Evolutionary conservation across 2,888 invertebrate genomes (phyloP).

Genomic region (Chaetogeoica ovagalla): DNA sequence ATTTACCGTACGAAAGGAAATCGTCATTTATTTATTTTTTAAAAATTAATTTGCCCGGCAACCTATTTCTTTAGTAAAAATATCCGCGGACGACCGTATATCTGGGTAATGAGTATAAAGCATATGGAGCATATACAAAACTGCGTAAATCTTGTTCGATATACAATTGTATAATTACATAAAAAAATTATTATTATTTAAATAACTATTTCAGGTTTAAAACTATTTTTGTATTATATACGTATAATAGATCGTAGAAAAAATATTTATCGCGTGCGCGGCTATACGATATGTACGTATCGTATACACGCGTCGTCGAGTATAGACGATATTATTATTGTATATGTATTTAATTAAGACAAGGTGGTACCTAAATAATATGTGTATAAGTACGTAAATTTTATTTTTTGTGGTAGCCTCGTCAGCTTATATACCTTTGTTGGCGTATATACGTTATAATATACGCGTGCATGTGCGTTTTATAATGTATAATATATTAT

Average conservation of each 20-base stretch:
- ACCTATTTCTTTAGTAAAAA: too few species aligned
- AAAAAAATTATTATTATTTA: background rate
- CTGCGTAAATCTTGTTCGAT: background rate
- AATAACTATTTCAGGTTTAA: background rate
- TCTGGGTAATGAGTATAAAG: background rate
- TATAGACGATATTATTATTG: background rate
- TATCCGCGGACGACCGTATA: too few species aligned
- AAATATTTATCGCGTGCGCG: background rate
- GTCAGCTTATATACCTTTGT: background rate
- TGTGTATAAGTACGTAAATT: background rate
- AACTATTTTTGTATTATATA: slow-evolving; percentile 1
- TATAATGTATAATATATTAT: background rate
- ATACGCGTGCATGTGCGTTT: background rate
- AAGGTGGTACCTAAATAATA: background rate
- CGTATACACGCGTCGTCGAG: background rate
- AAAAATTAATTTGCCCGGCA: too few species aligned
- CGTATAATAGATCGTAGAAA: too few species aligned
- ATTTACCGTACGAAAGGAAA: too few species aligned
- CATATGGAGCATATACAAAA: background rate
- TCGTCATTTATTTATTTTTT: too few species aligned
- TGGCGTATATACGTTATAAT: too few species aligned
- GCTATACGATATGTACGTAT: background rate
- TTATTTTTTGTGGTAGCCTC: slow-evolving; percentile 2
- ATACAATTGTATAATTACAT: background rate
- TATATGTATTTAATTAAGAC: slow-evolving; percentile 10